Evolutionary conservation across 2,113 vertebrate species (phyloP).

Genomic region (Festucalex cinctus): DNA sequence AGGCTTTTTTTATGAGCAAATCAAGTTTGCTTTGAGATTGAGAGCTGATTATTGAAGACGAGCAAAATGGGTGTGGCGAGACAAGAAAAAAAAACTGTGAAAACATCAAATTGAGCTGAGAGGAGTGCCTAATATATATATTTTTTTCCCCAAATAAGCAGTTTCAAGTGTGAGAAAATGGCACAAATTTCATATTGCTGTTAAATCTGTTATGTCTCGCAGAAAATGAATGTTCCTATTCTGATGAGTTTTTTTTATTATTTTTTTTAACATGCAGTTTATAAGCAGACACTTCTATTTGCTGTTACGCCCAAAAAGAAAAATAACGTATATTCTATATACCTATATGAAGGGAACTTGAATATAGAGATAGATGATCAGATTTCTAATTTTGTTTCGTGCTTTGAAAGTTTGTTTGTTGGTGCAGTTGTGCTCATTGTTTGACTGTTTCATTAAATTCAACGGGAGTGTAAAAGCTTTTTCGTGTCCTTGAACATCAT

Average conservation of each 20-base stretch:
- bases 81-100: background rate
- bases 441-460: conserved; percentile 20
- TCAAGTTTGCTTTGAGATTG: conserved; percentile 9
- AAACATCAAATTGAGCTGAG: background rate
- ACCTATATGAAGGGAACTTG: background rate
- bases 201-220: background rate
- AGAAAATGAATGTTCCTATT: too few relatives aligned
- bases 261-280: background rate
- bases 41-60: conserved; percentile 1
- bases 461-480: conserved; percentile 49
- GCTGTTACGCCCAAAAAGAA: background rate
- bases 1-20: conserved; percentile 1
- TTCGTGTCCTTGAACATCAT: conserved; percentile 37
- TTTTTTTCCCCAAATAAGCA: background rate
- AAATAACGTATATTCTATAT: background rate
- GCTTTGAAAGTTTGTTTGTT: conserved; percentile 1
- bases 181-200: background rate
- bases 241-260: too few relatives aligned
- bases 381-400: background rate
- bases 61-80: background rate
- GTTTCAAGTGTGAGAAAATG: background rate
- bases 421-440: conserved; percentile 9
- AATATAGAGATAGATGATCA: background rate
- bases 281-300: background rate
- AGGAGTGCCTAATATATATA: too few relatives aligned